Evolutionary conservation across 2,797 vertebrate genomes (phyloP), one percentile per base, ranked within the genome.

Genomic region (Dermochelys coriacea): DNA sequence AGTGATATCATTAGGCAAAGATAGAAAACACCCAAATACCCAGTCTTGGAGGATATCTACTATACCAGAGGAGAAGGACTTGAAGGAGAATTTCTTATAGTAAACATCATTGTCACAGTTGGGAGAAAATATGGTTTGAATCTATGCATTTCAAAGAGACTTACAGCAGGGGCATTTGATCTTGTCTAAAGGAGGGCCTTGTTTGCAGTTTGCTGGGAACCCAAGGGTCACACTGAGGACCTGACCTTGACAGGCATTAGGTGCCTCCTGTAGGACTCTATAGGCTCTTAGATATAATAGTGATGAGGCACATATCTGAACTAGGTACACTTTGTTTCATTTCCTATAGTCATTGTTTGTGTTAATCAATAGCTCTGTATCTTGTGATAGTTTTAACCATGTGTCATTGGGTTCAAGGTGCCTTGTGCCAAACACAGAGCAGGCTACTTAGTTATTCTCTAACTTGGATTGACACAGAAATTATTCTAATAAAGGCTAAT

Each of bases 21-120:
- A 31, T 29, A 81, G 87, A 45, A 80, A 57, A 61, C 37, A 25
- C 55, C 79, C 0, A 6, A 27, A 27, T 47, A 16, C 14, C 14
- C 45, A 15, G 14, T 29, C 15, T 8, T 29, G n/a, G 91, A 41
- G 0, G 0, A 23, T 37, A 37, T 50, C 25, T 2, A 71, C 0
- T 1, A 47, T 47, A 49, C 55, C 23, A 1, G 52, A 68, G 79
- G 37, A 54, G 54, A 47, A 49, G 74, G 27, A 77, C 45, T 15
- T 47, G 27, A 51, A 4, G 61, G 83, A 27, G 21, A 23, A 51
- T 23, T 75, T 41, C 1, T 77, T 14, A 68, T 47, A 15, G 21
- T 31, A 52, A 49, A 31, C 49, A 16, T 45, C 74, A 18, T 77
- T 49, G 74, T 47, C 41, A 49, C 12, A 49, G 8, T 4, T 49